phyloP scores from a whole-genome alignment of 2,113 vertebrate genomes.

The Dolichotis patagonum region DNA sequence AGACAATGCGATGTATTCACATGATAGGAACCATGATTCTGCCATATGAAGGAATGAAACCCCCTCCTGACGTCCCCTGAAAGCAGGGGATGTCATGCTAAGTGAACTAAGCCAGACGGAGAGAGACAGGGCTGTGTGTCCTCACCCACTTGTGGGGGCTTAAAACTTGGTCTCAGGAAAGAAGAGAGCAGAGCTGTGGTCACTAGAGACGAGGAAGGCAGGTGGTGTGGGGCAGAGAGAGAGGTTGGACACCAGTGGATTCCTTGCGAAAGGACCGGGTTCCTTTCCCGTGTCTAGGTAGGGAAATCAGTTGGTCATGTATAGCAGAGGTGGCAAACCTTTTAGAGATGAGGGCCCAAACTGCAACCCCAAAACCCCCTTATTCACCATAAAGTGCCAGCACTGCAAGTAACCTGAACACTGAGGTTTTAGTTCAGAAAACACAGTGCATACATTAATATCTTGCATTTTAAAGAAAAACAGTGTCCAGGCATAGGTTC shows the following conservation, averaged over 20 bases:
- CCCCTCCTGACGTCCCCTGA: too few species aligned
- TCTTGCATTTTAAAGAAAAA: background rate
- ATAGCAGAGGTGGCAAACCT: background rate
- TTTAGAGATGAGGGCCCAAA: background rate
- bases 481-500: background rate
- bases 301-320: background rate
- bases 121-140: background rate
- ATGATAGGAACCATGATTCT: background rate
- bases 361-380: background rate
- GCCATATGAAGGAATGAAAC: background rate
- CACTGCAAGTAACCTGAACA: background rate
- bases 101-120: background rate
- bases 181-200: background rate
- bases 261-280: background rate
- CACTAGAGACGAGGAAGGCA: background rate
- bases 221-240: background rate
- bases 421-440: background rate
- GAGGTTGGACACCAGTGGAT: rapidly evolving
- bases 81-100: too few species aligned
- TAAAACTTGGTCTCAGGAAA: too few species aligned
- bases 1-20: too few species aligned
- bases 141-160: background rate
- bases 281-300: background rate
- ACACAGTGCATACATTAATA: background rate
- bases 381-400: background rate